Base-by-base conservation (phyloP, 2,888 invertebrate genomes). In the Diabrotica balteata region DNA sequence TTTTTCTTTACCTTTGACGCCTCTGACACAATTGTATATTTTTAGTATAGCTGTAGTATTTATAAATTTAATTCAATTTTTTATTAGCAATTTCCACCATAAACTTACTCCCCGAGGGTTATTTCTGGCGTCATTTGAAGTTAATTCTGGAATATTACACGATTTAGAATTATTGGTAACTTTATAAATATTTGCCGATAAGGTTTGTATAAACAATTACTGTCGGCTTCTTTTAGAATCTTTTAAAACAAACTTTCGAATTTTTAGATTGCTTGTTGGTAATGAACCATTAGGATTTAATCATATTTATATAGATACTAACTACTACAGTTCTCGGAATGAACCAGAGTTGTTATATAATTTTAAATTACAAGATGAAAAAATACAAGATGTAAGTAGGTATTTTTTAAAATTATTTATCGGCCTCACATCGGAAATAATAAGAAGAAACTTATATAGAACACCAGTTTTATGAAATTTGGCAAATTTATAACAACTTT, bases 161-260 rank as follows among this genome's bases (percentile, higher is more conserved):
- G 32, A 32, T 0, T 32, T 32, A 0, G 32, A 51, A 51, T 17
- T 51, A 44, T 57, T 11, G 8, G 44, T 44, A 11, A n/a, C 2
- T 6, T 8, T 11, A 42, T 42, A 8, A 49, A 60, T 51, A 59
- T 59, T 59, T 65, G 52, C 53, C 59, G 60, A 65, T 65, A 59
- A 65, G 59, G 52, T 59, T 59, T 59, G 46, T 49, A 59, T 59
- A 65, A 49, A 65, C 59, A 65, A 44, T 47, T 43, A 11, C 22
- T 17, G 59, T 59, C 65, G 65, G 65, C 46, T 47, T 54, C 53
- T 65, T 64, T 59, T 60, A 52, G 42, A 60, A 50, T 60, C 52
- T 43, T 45, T 10, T 49, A 43, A 8, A 50, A 60, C 52, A 52
- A 60, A 52, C 11, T 52, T 60, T 43, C 11, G 22, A 51, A 51